These are phyloP conservation scores for Lobophora halterata DNA, from an alignment of 2,888 invertebrate genomes.

Conservation along the genomic window DNA sequence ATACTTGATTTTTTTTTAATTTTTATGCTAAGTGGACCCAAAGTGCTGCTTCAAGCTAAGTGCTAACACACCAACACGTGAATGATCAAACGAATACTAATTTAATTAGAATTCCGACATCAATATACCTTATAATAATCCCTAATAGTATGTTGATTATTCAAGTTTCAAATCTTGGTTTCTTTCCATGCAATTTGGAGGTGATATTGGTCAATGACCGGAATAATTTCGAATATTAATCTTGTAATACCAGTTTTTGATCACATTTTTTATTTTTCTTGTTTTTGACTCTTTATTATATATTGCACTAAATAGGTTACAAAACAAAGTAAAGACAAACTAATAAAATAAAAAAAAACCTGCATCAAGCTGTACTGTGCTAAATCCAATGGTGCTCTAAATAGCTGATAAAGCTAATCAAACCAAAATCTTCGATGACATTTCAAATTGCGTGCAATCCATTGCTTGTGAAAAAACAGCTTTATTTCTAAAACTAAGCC, in stretches of 20 bases:
- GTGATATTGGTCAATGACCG: not conserved
- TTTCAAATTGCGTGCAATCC: not conserved
- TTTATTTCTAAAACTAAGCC: slow-evolving; percentile 3
- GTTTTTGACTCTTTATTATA: no score
- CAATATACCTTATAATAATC: not conserved
- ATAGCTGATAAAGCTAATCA: not conserved
- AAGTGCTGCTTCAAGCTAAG: slow-evolving; percentile 13
- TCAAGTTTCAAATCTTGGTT: no score
- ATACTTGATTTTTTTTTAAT: no score
- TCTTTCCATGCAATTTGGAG: no score
- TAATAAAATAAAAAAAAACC: no score
- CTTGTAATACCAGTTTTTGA: slow-evolving; percentile 2
- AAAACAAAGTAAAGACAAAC: no score
- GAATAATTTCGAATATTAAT: no score
- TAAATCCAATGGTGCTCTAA: slow-evolving; percentile 1
- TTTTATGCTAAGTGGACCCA: not conserved
- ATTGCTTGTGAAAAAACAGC: not conserved
- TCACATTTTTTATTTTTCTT: no score
- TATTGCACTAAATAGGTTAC: no score
- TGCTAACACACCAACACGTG: slow-evolving; percentile 20
- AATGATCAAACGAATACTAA: slow-evolving; percentile 11
- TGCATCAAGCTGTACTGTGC: not conserved
- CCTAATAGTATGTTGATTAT: no score
- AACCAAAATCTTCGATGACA: not conserved
- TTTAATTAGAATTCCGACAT: not conserved